phyloP scores from a whole-genome alignment of 2,888 invertebrate species.

The Pollenia amentaria region DNA sequence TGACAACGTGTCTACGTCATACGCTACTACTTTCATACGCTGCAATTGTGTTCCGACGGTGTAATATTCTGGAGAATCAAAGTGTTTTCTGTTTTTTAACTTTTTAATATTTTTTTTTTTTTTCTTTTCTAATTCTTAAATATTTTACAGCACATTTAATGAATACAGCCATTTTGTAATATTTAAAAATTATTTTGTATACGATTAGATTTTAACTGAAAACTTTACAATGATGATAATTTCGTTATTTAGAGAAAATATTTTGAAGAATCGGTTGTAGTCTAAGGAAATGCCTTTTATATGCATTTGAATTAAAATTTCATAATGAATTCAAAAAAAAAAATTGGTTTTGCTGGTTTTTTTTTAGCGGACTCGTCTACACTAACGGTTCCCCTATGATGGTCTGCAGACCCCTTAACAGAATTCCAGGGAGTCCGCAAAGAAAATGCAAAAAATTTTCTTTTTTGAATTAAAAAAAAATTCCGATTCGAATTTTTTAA shows the following conservation, averaged over 20 bases:
- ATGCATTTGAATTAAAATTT: background rate
- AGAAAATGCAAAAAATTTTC: no score
- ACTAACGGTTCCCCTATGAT: no score
- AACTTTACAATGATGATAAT: conserved; percentile 18
- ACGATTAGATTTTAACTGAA: background rate
- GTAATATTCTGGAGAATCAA: background rate
- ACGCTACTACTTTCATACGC: no score
- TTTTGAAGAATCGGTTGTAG: background rate
- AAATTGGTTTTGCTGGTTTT: no score
- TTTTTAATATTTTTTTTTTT: background rate
- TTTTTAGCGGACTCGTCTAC: no score
- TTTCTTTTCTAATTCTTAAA: conserved; percentile 37
- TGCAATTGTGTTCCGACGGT: no score
- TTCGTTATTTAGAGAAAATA: conserved; percentile 26
- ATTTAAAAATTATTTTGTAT: background rate
- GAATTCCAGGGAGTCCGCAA: no score
- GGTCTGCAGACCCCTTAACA: no score
- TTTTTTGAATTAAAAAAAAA: no score
- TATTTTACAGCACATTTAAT: background rate
- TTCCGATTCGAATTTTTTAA: no score
- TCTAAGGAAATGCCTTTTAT: background rate
- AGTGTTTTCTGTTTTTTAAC: background rate
- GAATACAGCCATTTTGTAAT: background rate
- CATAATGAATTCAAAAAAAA: no score
- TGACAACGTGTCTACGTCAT: no score